These are phyloP conservation scores for Catharus bicknelli DNA, from an alignment of 2,113 vertebrate genomes.

Conservation along the genomic window DNA sequence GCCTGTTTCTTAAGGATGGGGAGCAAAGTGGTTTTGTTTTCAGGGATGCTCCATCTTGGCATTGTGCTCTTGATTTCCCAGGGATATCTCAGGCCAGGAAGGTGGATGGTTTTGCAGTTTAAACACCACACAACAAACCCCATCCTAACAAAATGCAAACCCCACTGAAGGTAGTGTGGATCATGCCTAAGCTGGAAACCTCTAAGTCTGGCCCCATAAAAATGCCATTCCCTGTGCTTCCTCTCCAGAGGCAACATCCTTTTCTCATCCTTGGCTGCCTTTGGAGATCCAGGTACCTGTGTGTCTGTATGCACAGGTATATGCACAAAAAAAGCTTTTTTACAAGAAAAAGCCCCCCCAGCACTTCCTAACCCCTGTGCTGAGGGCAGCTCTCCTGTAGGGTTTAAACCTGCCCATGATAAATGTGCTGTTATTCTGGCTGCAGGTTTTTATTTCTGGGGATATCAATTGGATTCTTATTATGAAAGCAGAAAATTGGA, in stretches of 20 bases:
- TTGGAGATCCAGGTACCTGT: neutral
- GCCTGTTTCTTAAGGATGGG: neutral
- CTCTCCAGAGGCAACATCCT: neutral
- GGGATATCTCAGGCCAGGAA: accelerated
- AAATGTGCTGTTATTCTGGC: constrained; percentile 43
- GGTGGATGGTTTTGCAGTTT: neutral
- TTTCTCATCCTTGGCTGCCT: neutral
- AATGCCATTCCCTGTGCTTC: neutral
- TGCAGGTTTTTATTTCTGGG: constrained; percentile 47
- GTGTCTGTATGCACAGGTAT: neutral
- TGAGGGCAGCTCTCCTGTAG: neutral
- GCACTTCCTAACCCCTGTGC: neutral
- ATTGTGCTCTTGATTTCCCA: too few relatives aligned
- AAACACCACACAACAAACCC: neutral
- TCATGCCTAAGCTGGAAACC: neutral
- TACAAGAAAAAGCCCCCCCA: neutral
- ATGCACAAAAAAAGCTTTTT: neutral
- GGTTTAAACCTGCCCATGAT: neutral
- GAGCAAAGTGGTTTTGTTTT: neutral
- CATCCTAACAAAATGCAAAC: neutral
- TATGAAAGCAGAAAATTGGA: constrained; percentile 51
- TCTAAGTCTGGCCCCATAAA: neutral
- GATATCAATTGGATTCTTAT: constrained; percentile 49
- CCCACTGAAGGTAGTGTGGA: accelerated
- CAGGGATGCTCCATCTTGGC: neutral